A percentile compares a stretch with the other conserved stretches of the same genome.
These are phyloP conservation scores for Seira musarum DNA, from an alignment of 2,888 invertebrate genomes.

Conservation along the genomic window DNA sequence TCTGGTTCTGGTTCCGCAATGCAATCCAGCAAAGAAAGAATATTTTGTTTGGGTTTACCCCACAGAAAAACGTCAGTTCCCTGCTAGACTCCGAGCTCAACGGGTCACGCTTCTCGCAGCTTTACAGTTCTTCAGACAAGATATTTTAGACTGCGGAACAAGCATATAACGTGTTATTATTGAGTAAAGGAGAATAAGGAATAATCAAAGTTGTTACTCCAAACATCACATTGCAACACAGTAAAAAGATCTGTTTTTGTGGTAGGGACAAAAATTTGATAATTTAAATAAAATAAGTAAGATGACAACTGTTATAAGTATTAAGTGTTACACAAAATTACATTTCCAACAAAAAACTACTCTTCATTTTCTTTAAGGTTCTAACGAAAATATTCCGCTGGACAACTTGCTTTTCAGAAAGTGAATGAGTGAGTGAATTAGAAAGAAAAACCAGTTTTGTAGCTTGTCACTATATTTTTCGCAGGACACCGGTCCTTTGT, in stretches of 20 bases:
- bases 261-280: no score
- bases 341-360: no score
- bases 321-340: no score
- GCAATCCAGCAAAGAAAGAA: no score
- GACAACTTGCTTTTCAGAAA: slow-evolving; percentile 3
- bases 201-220: neutral
- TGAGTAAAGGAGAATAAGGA: neutral
- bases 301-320: no score
- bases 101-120: slow-evolving; percentile 23
- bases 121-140: neutral
- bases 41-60: neutral
- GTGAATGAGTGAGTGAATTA: neutral
- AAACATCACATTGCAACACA: no score
- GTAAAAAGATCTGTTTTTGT: no score
- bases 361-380: no score
- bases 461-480: slow-evolving; percentile 21
- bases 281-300: no score
- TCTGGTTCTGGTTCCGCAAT: neutral
- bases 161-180: neutral
- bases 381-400: neutral
- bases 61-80: slow-evolving; percentile 12
- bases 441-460: slow-evolving; percentile 49
- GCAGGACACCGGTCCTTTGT: neutral
- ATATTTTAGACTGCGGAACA: neutral
- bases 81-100: neutral